Conservation (phyloP, 2,888 invertebrate species). For the Artemia sinica region DNA sequence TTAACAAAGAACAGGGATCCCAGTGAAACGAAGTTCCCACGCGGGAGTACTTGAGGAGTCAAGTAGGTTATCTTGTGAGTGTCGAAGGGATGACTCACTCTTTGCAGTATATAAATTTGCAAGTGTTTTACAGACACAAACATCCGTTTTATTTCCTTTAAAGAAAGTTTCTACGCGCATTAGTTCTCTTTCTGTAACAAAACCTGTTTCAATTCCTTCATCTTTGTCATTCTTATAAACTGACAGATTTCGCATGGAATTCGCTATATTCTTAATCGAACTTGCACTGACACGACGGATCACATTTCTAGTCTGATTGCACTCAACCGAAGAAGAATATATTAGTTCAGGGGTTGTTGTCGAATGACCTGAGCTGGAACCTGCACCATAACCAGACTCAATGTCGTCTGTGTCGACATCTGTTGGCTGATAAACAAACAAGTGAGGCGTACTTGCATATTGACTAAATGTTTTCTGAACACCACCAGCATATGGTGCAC, state of each 20-base stretch:
- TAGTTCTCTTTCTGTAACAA: constrained; percentile 44
- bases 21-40: constrained; percentile 57
- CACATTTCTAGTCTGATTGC: constrained; percentile 10
- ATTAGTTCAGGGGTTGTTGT: constrained; percentile 17
- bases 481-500: background rate
- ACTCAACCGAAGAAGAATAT: constrained; percentile 15
- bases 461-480: constrained; percentile 13
- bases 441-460: constrained; percentile 20
- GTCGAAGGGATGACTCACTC: constrained; percentile 8
- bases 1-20: constrained; percentile 60
- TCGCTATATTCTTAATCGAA: constrained; percentile 13
- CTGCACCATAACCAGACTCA: constrained; percentile 19
- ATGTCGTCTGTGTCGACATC: constrained; percentile 17
- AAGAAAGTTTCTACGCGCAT: constrained; percentile 54
- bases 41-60: constrained; percentile 25
- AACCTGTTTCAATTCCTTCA: constrained; percentile 15
- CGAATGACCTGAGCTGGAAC: constrained; percentile 12
- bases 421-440: constrained; percentile 21
- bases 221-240: constrained; percentile 3
- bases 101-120: constrained; percentile 44
- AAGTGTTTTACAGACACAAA: constrained; percentile 55
- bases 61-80: constrained; percentile 35
- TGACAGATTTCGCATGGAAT: constrained; percentile 13
- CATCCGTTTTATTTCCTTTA: constrained; percentile 55
- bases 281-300: constrained; percentile 13